These are phyloP conservation scores for Urophycis tenuis DNA, from an alignment of 2,797 vertebrate genomes.

Conservation along the genomic window DNA sequence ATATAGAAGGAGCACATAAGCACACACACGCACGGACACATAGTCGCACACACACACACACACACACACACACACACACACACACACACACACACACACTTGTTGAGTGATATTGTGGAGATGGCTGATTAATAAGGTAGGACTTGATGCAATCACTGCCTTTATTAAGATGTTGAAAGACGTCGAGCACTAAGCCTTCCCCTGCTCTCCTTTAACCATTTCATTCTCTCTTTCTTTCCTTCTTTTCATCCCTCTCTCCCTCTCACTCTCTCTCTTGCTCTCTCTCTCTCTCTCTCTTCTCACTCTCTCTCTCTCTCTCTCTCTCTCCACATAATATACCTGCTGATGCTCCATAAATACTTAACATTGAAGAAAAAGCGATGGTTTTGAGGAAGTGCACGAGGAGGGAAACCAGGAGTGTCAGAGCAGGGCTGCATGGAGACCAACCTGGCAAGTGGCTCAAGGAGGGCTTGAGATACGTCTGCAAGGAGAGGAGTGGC, in stretches of 20 bases:
- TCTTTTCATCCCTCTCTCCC: background rate
- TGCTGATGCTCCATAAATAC: conserved; percentile 40
- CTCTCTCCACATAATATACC: conserved; percentile 17
- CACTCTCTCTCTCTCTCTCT: background rate
- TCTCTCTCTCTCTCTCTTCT: conserved; percentile 21
- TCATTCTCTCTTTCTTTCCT: background rate
- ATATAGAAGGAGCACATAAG: conserved; percentile 35
- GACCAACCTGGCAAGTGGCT: too few relatives aligned
- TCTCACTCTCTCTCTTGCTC: conserved; percentile 29
- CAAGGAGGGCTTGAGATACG: conserved; percentile 11
- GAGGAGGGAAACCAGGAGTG: conserved; percentile 7
- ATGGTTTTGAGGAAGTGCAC: conserved; percentile 11
- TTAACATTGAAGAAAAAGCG: conserved; percentile 31
- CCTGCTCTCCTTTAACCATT: background rate
- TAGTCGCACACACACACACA: conserved; percentile 34
- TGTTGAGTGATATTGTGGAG: conserved; percentile 54
- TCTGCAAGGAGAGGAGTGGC: conserved; percentile 13
- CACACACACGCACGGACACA: conserved; percentile 1
- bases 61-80: conserved; percentile 29
- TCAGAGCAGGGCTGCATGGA: background rate
- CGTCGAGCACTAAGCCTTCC: conserved; percentile 34
- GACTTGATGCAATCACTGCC: conserved; percentile 68
- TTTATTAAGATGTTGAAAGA: conserved; percentile 78
- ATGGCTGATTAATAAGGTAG: conserved; percentile 65
- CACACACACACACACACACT: conserved; percentile 12